Evolutionary conservation across 2,797 vertebrate genomes (phyloP).

Genomic region (Spheniscus humboldti): DNA sequence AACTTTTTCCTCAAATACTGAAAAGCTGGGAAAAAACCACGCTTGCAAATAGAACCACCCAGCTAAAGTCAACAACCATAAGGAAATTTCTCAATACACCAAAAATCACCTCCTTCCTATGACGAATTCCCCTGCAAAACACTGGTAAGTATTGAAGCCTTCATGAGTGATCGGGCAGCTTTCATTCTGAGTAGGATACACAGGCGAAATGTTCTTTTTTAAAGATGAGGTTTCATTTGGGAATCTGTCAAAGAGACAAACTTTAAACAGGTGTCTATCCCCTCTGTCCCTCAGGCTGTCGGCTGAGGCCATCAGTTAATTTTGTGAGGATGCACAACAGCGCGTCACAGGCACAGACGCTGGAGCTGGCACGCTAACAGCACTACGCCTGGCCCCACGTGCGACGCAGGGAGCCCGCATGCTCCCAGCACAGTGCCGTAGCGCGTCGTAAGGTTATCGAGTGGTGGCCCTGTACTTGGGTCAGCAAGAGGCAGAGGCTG

Average conservation of each 20-base stretch:
- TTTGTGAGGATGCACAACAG: background rate
- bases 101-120: background rate
- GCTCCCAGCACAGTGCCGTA: background rate
- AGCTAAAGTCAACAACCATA: background rate
- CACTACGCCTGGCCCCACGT: rapidly evolving
- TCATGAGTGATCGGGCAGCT: background rate
- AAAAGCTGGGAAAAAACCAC: background rate
- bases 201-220: rapidly evolving
- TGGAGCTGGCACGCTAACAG: background rate
- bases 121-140: background rate
- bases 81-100: background rate
- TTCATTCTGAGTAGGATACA: background rate
- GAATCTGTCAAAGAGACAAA: background rate
- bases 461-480: background rate
- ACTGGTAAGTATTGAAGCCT: background rate
- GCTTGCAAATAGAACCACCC: background rate
- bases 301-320: background rate
- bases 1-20: background rate
- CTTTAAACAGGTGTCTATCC: background rate
- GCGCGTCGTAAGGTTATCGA: rapidly evolving
- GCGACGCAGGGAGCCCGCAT: rapidly evolving
- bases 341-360: rapidly evolving
- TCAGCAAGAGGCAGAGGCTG: background rate
- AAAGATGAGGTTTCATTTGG: background rate
- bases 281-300: background rate